Conservation (phyloP, 2,113 vertebrate species). For the Sorex fumeus region DNA sequence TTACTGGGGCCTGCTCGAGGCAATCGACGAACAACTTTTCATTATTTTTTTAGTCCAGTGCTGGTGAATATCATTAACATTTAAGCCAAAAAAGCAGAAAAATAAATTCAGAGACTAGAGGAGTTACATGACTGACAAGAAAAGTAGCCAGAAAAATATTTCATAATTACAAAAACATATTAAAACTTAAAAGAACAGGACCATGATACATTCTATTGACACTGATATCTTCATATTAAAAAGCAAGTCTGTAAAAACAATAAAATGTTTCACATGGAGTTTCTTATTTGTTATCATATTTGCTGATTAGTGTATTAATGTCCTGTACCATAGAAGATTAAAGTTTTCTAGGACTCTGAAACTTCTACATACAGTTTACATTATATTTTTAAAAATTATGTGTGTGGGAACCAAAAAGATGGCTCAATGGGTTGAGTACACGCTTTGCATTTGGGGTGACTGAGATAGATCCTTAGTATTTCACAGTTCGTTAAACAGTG, state of each 20-base stretch:
- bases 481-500: too few species aligned
- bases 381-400: background rate
- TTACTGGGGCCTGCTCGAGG: too few species aligned
- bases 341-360: constrained; percentile 13
- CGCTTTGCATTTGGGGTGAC: too few species aligned
- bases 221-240: background rate
- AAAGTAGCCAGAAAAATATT: background rate
- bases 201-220: background rate
- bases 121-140: background rate
- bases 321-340: background rate
- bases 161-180: background rate
- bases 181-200: background rate
- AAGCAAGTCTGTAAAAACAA: constrained; percentile 3
- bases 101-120: constrained; percentile 17
- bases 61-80: background rate
- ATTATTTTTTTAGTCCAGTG: constrained; percentile 8
- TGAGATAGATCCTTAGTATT: too few species aligned
- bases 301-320: background rate
- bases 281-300: background rate
- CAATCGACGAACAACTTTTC: too few species aligned
- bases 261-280: constrained; percentile 23
- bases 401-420: background rate
- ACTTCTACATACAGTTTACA: background rate
- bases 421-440: too few species aligned
- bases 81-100: constrained; percentile 2